These are phyloP conservation scores for Thymallus thymallus DNA, from an alignment of 2,113 vertebrate species.

Conservation along the genomic window DNA sequence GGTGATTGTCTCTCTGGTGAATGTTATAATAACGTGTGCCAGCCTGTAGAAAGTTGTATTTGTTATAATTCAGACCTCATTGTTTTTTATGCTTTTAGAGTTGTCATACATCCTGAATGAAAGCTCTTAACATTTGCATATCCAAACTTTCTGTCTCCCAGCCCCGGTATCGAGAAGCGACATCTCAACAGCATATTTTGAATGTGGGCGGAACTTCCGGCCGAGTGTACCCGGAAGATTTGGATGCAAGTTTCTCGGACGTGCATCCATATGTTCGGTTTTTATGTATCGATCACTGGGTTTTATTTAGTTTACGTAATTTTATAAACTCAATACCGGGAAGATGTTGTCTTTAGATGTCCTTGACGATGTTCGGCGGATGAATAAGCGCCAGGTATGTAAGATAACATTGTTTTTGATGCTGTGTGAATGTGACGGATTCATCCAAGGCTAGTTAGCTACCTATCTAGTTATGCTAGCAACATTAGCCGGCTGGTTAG, in stretches of 20 bases:
- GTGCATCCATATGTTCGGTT: slow-evolving; percentile 60
- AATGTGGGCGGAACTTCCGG: slow-evolving; percentile 65
- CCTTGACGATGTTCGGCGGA: slow-evolving; percentile 95
- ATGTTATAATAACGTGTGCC: too few species aligned
- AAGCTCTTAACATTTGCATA: too few species aligned
- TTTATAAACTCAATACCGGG: slow-evolving; percentile 35
- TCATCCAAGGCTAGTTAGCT: not conserved
- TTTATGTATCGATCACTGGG: slow-evolving; percentile 28
- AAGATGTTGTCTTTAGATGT: slow-evolving; percentile 90
- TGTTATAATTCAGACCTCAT: too few species aligned
- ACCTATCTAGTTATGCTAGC: not conserved
- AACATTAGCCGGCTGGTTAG: not conserved
- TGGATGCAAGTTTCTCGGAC: slow-evolving; percentile 46
- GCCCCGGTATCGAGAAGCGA: slow-evolving; percentile 54
- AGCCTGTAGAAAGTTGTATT: too few species aligned
- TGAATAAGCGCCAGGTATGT: slow-evolving; percentile 96
- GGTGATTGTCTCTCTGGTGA: too few species aligned
- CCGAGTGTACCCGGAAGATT: slow-evolving; percentile 61
- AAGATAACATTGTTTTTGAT: not conserved
- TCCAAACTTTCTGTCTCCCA: too few species aligned
- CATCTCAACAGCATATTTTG: slow-evolving; percentile 55
- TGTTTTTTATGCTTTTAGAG: too few species aligned
- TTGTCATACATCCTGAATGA: too few species aligned
- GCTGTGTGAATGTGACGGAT: too few species aligned
- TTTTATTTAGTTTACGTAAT: slow-evolving; percentile 45